Base-by-base conservation (phyloP, 1,140 invertebrate species). In the Brachionus asplanchnoidis region DNA sequence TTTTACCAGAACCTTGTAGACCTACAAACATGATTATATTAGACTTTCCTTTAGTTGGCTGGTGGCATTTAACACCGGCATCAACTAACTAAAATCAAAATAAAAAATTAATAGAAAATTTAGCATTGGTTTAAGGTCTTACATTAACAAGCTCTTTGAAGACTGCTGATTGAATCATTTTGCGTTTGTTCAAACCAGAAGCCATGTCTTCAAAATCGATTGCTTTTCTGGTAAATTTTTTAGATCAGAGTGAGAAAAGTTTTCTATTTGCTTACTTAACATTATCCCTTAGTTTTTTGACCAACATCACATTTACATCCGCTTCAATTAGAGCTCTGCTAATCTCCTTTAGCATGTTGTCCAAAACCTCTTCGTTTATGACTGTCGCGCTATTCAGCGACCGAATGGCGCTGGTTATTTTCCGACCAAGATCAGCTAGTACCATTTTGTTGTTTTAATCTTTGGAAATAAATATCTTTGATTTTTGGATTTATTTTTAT, bases 181-280 rank as follows among this genome's bases (percentile, higher is more conserved):
- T 91, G 32, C 97, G 91, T 88, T 99, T 99, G 89, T 99, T 99
- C 28, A 99, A 92, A 20, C 98, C 98, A 70, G 95, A 97, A 88
- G 97, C 97, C 96, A 99, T 99, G 88, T 99, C 98, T 89, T 99
- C 97, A 91, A 99, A 99, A 91, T 99, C 95, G 90, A 99, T 99
- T 84, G 97, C 95, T 66, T 70, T 91, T 92, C 23, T 60, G 26
- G 7, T 66, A 70, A 70, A 40, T 36, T 36, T 36, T 5, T 36
- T 36, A 36, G 32, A 36, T 36, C 32, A 36, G 32, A 36, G 5
- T 6, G 11, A 65, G 23, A 20, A 23, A 36, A 20, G 9, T 28
- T 53, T 20, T 12, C 11, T 17, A 26, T 50, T 17, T 75, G 85
- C 85, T 86, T 88, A 91, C 91, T 95, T 93, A n/a, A 99, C 96